Evolutionary conservation across 1,140 invertebrate genomes (phyloP).

Genomic region (Eriosoma lanigerum): DNA sequence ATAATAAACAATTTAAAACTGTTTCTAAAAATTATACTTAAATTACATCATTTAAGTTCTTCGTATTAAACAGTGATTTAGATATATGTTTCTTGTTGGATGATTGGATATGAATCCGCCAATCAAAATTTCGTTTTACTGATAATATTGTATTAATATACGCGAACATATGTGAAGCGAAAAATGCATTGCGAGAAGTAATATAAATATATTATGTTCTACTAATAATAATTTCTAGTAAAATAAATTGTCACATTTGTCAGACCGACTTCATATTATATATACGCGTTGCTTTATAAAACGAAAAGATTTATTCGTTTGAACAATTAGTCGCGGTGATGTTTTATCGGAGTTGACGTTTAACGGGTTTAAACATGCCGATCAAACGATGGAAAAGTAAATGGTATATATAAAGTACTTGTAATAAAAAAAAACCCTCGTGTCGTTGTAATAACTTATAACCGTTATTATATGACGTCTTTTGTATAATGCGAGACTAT

Average conservation of each 20-base stretch:
- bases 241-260: not conserved
- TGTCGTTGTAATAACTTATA: not conserved
- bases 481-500: not conserved
- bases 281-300: too few relatives aligned
- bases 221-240: conserved; percentile 2
- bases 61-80: too few relatives aligned
- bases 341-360: conserved; percentile 41
- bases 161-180: too few relatives aligned
- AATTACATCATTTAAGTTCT: too few relatives aligned
- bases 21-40: too few relatives aligned
- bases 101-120: too few relatives aligned
- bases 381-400: not conserved
- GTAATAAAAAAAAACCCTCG: not conserved
- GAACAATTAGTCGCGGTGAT: conserved; percentile 40
- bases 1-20: too few relatives aligned
- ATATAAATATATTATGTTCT: not conserved
- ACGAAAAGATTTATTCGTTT: conserved; percentile 29
- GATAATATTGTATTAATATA: too few relatives aligned
- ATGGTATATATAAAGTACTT: too few relatives aligned
- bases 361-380: conserved; percentile 14
- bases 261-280: not conserved
- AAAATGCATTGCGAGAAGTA: not conserved
- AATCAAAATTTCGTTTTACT: too few relatives aligned
- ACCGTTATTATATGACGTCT: not conserved
- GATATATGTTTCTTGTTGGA: too few relatives aligned